Conservation (phyloP, 2,113 vertebrate species). For the Coregonus clupeaformis region DNA sequence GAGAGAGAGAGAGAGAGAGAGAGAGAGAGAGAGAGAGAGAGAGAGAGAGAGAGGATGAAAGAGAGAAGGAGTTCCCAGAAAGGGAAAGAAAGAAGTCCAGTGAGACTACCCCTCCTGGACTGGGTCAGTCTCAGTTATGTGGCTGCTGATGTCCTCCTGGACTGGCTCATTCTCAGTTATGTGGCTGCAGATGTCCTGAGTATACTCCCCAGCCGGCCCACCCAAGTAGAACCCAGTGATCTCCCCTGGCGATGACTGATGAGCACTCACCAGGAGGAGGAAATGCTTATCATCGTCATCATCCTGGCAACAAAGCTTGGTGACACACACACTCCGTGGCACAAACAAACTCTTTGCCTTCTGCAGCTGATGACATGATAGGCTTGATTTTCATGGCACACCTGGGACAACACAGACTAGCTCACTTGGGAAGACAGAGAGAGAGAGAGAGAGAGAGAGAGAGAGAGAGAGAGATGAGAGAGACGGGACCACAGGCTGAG, state of each 20-base stretch:
- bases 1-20: neutral
- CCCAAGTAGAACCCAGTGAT: conserved; percentile 27
- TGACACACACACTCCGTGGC: conserved; percentile 3
- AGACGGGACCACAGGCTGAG: neutral
- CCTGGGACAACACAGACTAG: neutral
- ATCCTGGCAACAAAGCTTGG: conserved; percentile 18
- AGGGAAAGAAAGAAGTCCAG: neutral
- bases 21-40: neutral
- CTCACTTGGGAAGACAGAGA: neutral
- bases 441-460: neutral
- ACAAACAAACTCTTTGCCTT: conserved; percentile 1
- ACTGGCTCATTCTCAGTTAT: too few relatives aligned
- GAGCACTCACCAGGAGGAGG: conserved; percentile 21
- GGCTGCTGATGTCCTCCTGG: too few relatives aligned
- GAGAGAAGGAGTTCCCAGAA: neutral
- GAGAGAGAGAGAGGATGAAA: neutral
- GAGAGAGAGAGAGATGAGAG: too few relatives aligned
- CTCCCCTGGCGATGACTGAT: conserved; percentile 34
- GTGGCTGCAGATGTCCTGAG: too few relatives aligned
- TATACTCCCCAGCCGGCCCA: conserved; percentile 23
- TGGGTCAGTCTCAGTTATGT: too few relatives aligned
- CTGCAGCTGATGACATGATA: neutral
- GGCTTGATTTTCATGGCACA: neutral
- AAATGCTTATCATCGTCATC: conserved; percentile 24
- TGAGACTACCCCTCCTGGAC: neutral